A percentile compares a stretch with the other conserved stretches of the same genome.
Conservation (phyloP, 2,797 vertebrate species). For the Siniperca scherzeri region DNA sequence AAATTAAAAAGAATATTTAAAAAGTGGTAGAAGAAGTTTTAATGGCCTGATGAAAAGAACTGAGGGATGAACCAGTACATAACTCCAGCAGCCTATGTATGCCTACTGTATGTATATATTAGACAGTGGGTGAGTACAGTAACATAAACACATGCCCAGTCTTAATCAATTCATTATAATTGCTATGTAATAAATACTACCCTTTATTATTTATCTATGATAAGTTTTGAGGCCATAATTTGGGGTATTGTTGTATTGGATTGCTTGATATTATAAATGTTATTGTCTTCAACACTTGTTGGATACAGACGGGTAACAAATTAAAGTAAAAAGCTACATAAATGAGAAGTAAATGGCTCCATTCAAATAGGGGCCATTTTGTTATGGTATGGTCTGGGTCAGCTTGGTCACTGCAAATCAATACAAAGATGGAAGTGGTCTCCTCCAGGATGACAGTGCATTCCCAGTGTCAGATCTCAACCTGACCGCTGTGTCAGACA, state of each 20-base stretch:
- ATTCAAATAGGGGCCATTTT: neutral
- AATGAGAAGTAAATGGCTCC: neutral
- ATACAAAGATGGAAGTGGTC: neutral
- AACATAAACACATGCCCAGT: neutral
- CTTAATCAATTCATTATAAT: neutral
- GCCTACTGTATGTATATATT: neutral
- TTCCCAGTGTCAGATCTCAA: neutral
- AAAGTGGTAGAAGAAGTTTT: neutral
- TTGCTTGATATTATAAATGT: neutral
- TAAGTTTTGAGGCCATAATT: neutral
- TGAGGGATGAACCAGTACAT: neutral
- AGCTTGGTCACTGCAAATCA: neutral
- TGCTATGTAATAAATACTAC: no score
- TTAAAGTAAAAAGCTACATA: neutral
- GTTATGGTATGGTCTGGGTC: neutral
- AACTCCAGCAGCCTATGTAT: neutral
- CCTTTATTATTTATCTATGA: neutral
- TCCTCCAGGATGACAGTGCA: neutral
- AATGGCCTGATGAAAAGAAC: neutral
- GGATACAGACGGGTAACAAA: neutral
- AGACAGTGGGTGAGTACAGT: neutral
- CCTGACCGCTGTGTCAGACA: neutral
- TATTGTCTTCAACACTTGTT: neutral
- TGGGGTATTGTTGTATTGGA: neutral
- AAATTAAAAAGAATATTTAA: neutral